Evolutionary conservation across 2,113 vertebrate genomes (phyloP), one percentile per base, ranked within the genome.

Genomic region (Paramormyrops kingsleyae): DNA sequence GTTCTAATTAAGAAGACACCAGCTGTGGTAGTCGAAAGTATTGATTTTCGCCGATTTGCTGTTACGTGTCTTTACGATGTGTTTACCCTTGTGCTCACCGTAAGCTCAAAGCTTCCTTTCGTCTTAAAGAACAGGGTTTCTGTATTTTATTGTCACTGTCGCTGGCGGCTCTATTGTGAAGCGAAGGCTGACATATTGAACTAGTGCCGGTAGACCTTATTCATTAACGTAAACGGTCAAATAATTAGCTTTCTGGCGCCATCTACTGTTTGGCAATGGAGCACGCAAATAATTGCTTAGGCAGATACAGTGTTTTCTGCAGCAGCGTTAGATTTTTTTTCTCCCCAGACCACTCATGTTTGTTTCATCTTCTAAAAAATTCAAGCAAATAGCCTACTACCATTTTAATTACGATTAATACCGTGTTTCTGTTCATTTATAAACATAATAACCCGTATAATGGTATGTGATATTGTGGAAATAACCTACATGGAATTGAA

Each of bases 1-100:
- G 19, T 24, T 83, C 70, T 89, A 89, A 89, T 88, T 88, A 88
- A 50, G 47, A 89, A 47, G 70, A 89, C 19, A 83, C 47, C 35
- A 53, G 17, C 49, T 42, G 27, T 83, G 74, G 1, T 44, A 49
- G 70, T 89, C 2, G 50, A 89, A 52, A 83, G 50, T 89, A 56
- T 83, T 89, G 88, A 56, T 83, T 56, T 83, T 44, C n/a, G 8
- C 59, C 24, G 44, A 88, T 88, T 50, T 59, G n/a, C 35, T 89
- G 49, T 56, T 52, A 10, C 83, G 5, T n/a, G 46, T 27, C 47
- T 86, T 27, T 86, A 86, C 12, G 2, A 31, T 4, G n/a, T 49
- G 4, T 31, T 86, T 47, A n/a, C 3, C 47, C n/a, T 27, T 6
- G 53, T 35, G 17, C n/a, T 53, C 85, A 87, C 47, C 44, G n/a